Evolutionary conservation across 2,888 invertebrate genomes (phyloP), one percentile per base, ranked within the genome.

Genomic region (Eilema sororculum): DNA sequence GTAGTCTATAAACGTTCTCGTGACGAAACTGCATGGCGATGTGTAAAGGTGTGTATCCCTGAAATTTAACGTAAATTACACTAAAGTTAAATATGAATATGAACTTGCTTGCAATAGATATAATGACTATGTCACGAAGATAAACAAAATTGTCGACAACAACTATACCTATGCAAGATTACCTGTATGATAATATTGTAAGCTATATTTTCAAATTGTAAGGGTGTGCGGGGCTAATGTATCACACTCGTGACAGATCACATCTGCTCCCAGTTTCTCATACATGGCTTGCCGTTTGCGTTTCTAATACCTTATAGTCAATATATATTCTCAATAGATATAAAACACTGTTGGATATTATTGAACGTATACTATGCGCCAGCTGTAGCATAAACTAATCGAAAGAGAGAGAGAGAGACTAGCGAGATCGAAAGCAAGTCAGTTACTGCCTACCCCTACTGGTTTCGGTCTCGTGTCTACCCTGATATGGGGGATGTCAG

Each of bases 11-110:
- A 68, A 98, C 97, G 70, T 98, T 97, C 85, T 98, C 97, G 85
- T 98, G 98, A 28, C 98, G 97, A 91, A 98, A 98, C 91, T 98
- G 98, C 93, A 98, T 98, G 0, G 99, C 98, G 78, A 99, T 96
- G 90, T 99, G 99, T 56, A 99, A 95, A 68, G 99, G 98, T 74
- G 99, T 99, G 91, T 99, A 99, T 33, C 99, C 99, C 98, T 99
- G 95, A 56, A 96, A 96, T n/a, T 4, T 59, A 59, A 58, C 0
- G 56, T n/a, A n/a, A n/a, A n/a, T n/a, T n/a, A n/a, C n/a, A n/a
- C n/a, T n/a, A n/a, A n/a, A n/a, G n/a, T 28, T 28, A 28, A 28
- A 28, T 28, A 28, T n/a, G n/a, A n/a, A n/a, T n/a, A n/a, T n/a
- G n/a, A n/a, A n/a, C 28, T 28, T 5, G 28, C 28, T 28, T 28